Base-by-base conservation (phyloP, 2,888 invertebrate species). In the Idaea dimidiata region DNA sequence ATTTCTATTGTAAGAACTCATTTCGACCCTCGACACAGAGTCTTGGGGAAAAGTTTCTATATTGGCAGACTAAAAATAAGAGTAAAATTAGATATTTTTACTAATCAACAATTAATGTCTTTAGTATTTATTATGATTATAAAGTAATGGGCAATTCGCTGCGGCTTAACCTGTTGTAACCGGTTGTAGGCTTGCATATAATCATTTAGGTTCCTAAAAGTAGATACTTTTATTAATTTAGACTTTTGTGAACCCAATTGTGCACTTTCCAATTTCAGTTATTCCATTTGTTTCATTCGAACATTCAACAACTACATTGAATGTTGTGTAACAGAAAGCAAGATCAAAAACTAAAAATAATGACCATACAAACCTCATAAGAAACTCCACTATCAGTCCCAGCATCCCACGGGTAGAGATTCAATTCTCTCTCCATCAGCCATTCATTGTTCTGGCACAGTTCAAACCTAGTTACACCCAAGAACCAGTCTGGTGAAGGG, bases 321-420 rank as follows among this genome's bases (percentile, higher is more conserved):
- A 24, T 24, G 24, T 24, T 24, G 24, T 24, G 24, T 5, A 60
- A 62, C 10, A 31, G n/a, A n/a, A n/a, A n/a, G n/a, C 16, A 59
- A 57, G 16, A 10, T 18, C 43, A 16, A 7, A 16, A 32, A 54
- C 6, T 24, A 31, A 24, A 32, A 16, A 43, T 14, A 55, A 17
- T 1, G 24, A 24, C n/a, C n/a, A 16, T 54, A 56, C 56, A 17
- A 18, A 56, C 97, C 95, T 96, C 96, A 80, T 99, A 99, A 1
- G 97, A 96, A 6, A 98, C 95, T 0, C 99, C 99, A 76, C 95
- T 94, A 78, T 99, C 99, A 1, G 99, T 99, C 0, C 99, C 99
- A 54, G 98, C 98, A 88, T 99, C 99, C 94, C 97, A 98, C 0
- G 99, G 99, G 81, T 95, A 97, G 17, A 99, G 92, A 86, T 98